Conservation (phyloP, 1,140 invertebrate genomes). For the Orussus abietinus region DNA sequence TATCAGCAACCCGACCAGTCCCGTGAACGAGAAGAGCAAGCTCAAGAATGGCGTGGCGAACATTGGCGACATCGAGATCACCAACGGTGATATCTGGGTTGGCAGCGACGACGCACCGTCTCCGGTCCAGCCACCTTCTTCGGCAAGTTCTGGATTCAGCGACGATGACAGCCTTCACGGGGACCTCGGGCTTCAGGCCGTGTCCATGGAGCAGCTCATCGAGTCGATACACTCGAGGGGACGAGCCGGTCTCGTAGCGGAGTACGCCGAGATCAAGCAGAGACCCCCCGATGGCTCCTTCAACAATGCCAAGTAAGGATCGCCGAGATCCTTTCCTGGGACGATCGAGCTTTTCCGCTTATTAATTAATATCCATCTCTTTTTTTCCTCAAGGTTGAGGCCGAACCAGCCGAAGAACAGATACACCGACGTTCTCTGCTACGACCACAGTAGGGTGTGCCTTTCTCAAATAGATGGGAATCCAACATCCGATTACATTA, state of each 20-base stretch:
- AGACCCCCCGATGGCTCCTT: conserved; percentile 82
- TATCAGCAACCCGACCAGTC: conserved; percentile 42
- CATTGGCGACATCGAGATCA: conserved; percentile 45
- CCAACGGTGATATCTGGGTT: conserved; percentile 46
- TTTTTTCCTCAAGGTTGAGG: conserved; percentile 61
- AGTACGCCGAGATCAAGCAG: conserved; percentile 81
- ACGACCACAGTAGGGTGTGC: conserved; percentile 89
- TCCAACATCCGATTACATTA: conserved; percentile 86
- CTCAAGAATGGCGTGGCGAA: conserved; percentile 42
- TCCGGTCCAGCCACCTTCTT: conserved; percentile 67
- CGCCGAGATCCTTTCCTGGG: conserved; percentile 1
- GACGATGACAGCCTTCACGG: conserved; percentile 82
- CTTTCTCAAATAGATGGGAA: conserved; percentile 73
- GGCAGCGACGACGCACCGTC: conserved; percentile 54
- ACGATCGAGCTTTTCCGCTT: background rate
- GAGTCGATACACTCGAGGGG: conserved; percentile 71
- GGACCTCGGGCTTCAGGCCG: conserved; percentile 56
- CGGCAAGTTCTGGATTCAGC: conserved; percentile 79
- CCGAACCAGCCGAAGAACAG: conserved; percentile 88
- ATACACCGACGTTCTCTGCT: conserved; percentile 94
- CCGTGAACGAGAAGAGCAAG: conserved; percentile 40
- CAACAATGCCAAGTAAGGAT: conserved; percentile 61
- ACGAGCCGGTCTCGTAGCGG: conserved; percentile 72
- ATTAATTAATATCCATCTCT: background rate
- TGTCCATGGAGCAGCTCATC: conserved; percentile 74